Percentiles rank a stretch among this genome's conserved stretches.
Conservation (phyloP, 2,797 vertebrate genomes). For the Aldrovandia affinis region DNA sequence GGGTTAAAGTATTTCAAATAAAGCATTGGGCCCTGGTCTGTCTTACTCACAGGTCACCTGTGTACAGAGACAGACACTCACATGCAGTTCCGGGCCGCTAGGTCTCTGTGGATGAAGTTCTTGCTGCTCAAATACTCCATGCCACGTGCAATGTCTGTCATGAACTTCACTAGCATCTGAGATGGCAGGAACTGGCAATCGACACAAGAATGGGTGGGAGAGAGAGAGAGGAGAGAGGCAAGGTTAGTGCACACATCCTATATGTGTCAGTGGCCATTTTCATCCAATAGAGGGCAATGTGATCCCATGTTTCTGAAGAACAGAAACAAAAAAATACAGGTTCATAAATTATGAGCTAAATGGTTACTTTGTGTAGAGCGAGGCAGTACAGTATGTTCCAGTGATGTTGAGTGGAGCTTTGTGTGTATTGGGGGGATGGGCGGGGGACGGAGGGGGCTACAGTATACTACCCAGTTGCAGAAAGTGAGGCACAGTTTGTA, state of each 20-base stretch:
- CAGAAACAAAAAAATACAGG: not conserved
- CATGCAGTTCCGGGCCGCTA: slow-evolving; percentile 93
- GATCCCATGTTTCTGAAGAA: not conserved
- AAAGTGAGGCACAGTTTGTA: not conserved
- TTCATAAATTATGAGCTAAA: slow-evolving; percentile 1
- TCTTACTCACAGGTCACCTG: not conserved
- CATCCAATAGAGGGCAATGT: slow-evolving; percentile 58
- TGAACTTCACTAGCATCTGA: slow-evolving; percentile 90
- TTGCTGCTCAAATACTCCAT: slow-evolving; percentile 91
- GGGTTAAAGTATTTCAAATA: not conserved
- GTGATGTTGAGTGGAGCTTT: not conserved
- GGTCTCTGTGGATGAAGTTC: slow-evolving; percentile 90
- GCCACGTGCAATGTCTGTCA: slow-evolving; percentile 88
- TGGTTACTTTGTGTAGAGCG: slow-evolving; percentile 15
- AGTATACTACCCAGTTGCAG: not conserved
- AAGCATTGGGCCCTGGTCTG: not conserved
- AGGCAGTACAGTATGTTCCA: slow-evolving; percentile 11
- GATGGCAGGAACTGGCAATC: slow-evolving; percentile 81
- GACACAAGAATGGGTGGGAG: not conserved
- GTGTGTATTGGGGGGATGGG: not conserved
- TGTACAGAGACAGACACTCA: slow-evolving; percentile 57
- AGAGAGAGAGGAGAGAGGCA: not conserved
- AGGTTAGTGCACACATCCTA: not conserved
- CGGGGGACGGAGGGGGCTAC: not conserved
- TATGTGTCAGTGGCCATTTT: not conserved